These are phyloP conservation scores for Gymnodraco acuticeps DNA, from an alignment of 2,797 vertebrate species.

Conservation along the genomic window DNA sequence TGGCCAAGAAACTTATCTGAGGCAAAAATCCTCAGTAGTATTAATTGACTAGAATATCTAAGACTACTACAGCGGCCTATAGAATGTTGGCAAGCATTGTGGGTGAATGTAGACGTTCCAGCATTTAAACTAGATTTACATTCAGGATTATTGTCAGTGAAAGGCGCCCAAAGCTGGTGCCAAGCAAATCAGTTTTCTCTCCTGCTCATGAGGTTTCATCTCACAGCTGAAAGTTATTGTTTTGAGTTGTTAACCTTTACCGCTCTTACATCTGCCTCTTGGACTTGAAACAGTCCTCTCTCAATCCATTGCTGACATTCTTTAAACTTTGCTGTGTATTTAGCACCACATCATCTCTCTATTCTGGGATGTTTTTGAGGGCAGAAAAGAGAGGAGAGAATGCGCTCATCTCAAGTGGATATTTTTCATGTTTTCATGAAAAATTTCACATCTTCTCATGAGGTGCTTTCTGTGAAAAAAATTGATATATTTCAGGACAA, in stretches of 20 bases:
- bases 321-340: constrained; percentile 73
- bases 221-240: constrained; percentile 27
- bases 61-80: neutral
- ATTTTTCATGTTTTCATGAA: constrained; percentile 93
- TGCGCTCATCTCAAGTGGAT: constrained; percentile 65
- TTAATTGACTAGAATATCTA: neutral
- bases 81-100: neutral
- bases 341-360: constrained; percentile 73
- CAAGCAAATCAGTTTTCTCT: constrained; percentile 19
- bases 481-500: constrained; percentile 76
- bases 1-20: neutral
- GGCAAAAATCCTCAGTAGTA: neutral
- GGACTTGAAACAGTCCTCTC: constrained; percentile 41
- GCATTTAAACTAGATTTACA: constrained; percentile 11
- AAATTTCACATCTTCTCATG: constrained; percentile 91
- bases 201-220: constrained; percentile 14
- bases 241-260: constrained; percentile 25
- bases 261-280: constrained; percentile 35
- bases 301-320: constrained; percentile 64
- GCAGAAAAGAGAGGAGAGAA: constrained; percentile 47
- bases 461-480: constrained; percentile 74
- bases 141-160: constrained; percentile 17
- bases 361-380: constrained; percentile 69
- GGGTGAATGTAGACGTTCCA: constrained; percentile 2
- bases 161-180: neutral